Evolutionary conservation across 2,797 vertebrate species (phyloP).

Genomic region (Orestias chungarensis): DNA sequence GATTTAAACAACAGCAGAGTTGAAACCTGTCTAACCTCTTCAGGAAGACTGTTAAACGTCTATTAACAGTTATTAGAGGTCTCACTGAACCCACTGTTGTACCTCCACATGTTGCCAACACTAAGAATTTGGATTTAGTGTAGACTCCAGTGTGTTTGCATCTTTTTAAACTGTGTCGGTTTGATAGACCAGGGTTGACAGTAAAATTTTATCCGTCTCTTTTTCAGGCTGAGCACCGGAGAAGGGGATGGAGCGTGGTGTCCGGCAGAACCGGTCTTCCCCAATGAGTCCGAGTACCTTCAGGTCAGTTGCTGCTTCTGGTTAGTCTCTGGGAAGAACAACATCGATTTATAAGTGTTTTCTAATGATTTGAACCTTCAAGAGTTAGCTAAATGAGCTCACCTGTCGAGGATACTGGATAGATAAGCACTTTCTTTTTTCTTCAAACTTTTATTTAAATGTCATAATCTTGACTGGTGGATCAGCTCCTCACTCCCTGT

Average conservation of each 20-base stretch:
- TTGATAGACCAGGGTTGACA: conserved; percentile 22
- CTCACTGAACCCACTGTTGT: conserved; percentile 29
- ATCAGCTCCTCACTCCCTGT: too few species aligned
- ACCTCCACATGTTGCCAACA: conserved; percentile 8
- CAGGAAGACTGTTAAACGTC: too few species aligned
- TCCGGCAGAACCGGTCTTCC: conserved; percentile 86
- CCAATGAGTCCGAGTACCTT: conserved; percentile 87
- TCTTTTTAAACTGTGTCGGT: conserved; percentile 1
- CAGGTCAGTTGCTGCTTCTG: conserved; percentile 74
- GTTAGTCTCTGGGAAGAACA: conserved; percentile 15
- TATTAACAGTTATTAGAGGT: too few species aligned
- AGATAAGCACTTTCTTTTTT: neutral
- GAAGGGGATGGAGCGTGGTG: conserved; percentile 96
- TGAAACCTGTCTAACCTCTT: too few species aligned
- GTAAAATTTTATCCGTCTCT: conserved; percentile 9
- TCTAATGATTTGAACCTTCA: conserved; percentile 6
- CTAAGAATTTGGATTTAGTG: conserved; percentile 14
- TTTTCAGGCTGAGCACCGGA: conserved; percentile 85
- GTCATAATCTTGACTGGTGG: too few species aligned
- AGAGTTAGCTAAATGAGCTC: neutral
- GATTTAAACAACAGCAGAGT: too few species aligned
- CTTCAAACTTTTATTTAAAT: too few species aligned
- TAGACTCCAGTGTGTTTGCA: conserved; percentile 19
- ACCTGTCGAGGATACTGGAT: neutral
- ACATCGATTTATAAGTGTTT: neutral